phyloP scores from a whole-genome alignment of 2,797 vertebrate genomes.

The Anabacerthia variegaticeps region DNA sequence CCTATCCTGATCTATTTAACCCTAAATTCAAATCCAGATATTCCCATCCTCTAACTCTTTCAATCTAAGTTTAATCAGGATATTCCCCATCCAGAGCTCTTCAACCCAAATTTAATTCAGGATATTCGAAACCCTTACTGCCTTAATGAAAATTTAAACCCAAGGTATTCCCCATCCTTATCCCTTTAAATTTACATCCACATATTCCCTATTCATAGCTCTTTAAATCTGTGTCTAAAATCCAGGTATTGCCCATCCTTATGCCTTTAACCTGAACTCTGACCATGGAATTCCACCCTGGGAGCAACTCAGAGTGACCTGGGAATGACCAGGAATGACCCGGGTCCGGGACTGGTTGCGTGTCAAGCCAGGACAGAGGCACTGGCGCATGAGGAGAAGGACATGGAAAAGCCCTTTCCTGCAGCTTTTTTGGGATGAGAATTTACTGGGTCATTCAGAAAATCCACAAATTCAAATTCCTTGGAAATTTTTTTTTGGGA shows the following conservation, averaged over 20 bases:
- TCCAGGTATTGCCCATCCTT: neutral
- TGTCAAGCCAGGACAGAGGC: rapidly evolving
- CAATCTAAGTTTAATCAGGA: neutral
- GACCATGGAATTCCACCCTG: neutral
- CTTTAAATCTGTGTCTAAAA: neutral
- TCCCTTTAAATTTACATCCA: neutral
- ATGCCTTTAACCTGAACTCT: neutral
- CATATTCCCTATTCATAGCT: neutral
- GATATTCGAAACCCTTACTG: neutral
- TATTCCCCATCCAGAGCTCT: neutral
- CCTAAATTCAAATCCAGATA: neutral
- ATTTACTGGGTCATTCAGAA: neutral
- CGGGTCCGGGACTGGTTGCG: neutral
- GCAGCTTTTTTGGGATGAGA: neutral
- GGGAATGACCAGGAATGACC: neutral
- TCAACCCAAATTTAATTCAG: neutral
- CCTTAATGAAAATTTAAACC: neutral
- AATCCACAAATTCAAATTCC: neutral
- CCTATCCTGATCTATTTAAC: neutral
- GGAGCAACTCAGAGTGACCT: neutral
- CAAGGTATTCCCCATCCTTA: neutral
- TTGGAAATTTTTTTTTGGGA: neutral
- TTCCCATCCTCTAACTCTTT: neutral
- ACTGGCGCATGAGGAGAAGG: no score
- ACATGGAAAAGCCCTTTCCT: neutral